Evolutionary conservation across 2,888 invertebrate species (phyloP).

Genomic region (Plebejus anna): DNA sequence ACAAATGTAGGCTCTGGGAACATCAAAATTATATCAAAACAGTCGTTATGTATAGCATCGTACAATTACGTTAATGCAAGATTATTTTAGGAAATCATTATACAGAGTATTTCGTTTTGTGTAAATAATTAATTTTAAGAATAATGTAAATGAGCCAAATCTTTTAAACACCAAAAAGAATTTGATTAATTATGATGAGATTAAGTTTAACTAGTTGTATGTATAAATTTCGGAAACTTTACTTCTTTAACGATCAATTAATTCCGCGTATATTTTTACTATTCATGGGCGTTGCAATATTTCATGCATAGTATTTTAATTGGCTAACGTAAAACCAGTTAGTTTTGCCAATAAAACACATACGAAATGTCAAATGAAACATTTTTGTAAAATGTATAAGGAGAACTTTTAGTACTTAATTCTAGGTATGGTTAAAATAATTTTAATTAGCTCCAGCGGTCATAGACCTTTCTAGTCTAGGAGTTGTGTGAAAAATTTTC

Average conservation of each 20-base stretch:
- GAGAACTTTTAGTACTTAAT: no score
- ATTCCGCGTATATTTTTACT: background rate
- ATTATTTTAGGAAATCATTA: background rate
- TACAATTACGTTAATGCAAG: background rate
- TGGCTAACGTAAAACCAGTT: background rate
- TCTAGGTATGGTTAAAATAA: no score
- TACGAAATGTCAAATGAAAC: background rate
- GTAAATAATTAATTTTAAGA: background rate
- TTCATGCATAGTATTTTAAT: slow-evolving; percentile 16
- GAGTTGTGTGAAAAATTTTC: no score
- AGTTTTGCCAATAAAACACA: background rate
- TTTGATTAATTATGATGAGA: no score
- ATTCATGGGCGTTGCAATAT: background rate
- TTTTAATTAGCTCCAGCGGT: no score
- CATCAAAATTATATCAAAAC: slow-evolving; percentile 20
- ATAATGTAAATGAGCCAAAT: background rate
- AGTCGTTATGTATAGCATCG: background rate
- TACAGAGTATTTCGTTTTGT: no score
- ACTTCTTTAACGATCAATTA: background rate
- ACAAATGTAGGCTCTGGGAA: slow-evolving; percentile 14
- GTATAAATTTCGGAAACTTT: background rate
- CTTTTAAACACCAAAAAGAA: no score
- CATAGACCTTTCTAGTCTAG: no score
- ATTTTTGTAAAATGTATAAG: background rate
- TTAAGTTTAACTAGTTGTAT: no score